These are phyloP conservation scores for Sicus ferrugineus DNA, from an alignment of 2,888 invertebrate genomes.

Conservation along the genomic window DNA sequence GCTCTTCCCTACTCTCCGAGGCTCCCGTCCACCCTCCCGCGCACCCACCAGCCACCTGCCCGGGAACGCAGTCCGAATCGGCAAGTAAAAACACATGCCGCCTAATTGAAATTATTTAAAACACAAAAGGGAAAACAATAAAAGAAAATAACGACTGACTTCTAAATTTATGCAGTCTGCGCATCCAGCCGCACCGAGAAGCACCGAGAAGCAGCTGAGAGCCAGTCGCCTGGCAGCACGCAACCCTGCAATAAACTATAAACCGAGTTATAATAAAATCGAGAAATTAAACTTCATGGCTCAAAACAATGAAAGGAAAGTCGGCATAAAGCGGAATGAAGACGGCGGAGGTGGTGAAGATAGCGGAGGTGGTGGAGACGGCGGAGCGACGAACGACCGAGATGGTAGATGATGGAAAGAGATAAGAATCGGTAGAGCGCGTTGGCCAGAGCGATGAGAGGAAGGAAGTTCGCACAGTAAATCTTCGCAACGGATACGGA, in stretches of 20 bases:
- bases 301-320: constrained; percentile 28
- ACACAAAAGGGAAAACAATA: neutral
- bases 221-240: too few species aligned
- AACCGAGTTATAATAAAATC: too few species aligned
- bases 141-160: neutral
- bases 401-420: neutral
- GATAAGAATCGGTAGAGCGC: neutral
- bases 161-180: constrained; percentile 12
- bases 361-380: neutral
- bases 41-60: too few species aligned
- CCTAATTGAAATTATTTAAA: constrained; percentile 24
- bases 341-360: neutral
- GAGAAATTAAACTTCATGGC: constrained; percentile 21
- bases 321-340: constrained; percentile 12
- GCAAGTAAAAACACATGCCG: constrained; percentile 2
- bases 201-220: neutral
- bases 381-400: neutral
- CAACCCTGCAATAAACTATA: constrained; percentile 26
- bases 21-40: too few species aligned
- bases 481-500: neutral
- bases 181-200: neutral
- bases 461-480: constrained; percentile 28
- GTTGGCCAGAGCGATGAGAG: neutral
- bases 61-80: too few species aligned
- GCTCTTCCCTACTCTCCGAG: too few species aligned